Conservation (phyloP, 1,140 invertebrate genomes). For the Latrodectus geometricus region DNA sequence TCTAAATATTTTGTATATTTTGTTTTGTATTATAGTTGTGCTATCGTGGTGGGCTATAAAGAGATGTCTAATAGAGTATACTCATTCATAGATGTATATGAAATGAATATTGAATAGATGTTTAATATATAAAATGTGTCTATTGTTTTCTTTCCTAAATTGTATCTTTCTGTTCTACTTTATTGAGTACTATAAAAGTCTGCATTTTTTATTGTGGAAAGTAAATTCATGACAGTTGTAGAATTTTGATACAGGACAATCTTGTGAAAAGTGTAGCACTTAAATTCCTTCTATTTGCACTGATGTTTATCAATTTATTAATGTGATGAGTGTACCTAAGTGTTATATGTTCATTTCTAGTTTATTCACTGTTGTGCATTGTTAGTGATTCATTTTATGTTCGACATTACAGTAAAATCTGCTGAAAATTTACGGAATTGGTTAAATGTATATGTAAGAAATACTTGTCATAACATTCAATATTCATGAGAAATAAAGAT, state of each 20-base stretch:
- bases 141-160: background rate
- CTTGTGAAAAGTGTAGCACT: background rate
- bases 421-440: too few species aligned
- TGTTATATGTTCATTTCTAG: background rate
- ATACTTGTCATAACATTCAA: constrained; percentile 10
- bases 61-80: background rate
- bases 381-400: background rate
- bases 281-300: background rate
- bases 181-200: constrained; percentile 3
- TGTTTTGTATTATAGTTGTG: constrained; percentile 39
- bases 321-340: background rate
- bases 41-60: constrained; percentile 18
- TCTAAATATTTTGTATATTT: constrained; percentile 57
- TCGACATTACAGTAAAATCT: too few species aligned
- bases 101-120: background rate
- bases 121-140: background rate
- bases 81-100: background rate
- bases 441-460: background rate
- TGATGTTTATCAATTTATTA: background rate
- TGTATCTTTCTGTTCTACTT: background rate
- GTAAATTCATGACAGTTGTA: background rate
- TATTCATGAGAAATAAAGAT: constrained; percentile 39
- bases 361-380: constrained; percentile 11
- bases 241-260: background rate
- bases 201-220: constrained; percentile 26